A percentile compares a stretch with the other conserved stretches of the same genome.
phyloP scores from a whole-genome alignment of 1,140 invertebrate genomes.

The Contarinia nasturtii region DNA sequence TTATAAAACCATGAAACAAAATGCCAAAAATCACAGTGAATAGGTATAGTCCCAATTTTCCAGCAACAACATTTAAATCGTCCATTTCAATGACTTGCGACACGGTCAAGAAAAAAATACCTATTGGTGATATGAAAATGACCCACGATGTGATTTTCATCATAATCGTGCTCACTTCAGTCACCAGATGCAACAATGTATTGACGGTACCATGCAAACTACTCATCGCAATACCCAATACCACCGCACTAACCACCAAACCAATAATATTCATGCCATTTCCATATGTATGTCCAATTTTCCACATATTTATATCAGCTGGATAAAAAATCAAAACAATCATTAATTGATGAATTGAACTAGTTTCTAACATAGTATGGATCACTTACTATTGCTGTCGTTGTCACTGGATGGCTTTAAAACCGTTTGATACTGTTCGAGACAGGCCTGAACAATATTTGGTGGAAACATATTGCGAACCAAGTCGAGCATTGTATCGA shows the following conservation, averaged over 20 bases:
- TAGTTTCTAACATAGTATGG: too few species aligned
- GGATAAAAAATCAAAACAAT: too few species aligned
- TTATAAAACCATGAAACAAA: constrained; percentile 54
- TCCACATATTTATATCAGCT: constrained; percentile 27
- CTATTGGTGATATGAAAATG: constrained; percentile 61
- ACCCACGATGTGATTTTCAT: constrained; percentile 57
- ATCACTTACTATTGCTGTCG: constrained; percentile 1
- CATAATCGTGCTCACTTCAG: constrained; percentile 39
- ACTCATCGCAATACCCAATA: constrained; percentile 43
- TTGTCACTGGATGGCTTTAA: constrained; percentile 15
- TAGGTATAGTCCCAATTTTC: constrained; percentile 66
- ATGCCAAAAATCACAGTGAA: constrained; percentile 60
- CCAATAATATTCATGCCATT: constrained; percentile 48
- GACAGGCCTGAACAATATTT: constrained; percentile 51
- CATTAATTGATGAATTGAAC: too few species aligned
- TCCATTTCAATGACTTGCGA: constrained; percentile 65
- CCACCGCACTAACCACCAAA: constrained; percentile 44
- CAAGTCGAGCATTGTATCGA: not conserved
- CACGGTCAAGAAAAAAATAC: constrained; percentile 62
- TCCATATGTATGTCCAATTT: constrained; percentile 28
- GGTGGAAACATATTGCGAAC: constrained; percentile 48
- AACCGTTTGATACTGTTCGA: constrained; percentile 25
- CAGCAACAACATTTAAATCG: constrained; percentile 45
- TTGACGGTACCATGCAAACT: constrained; percentile 28
- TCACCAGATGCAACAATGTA: constrained; percentile 33